Evolutionary conservation across 2,888 invertebrate species (phyloP), one percentile per base, ranked within the genome.

Genomic region (Celastrina argiolus): DNA sequence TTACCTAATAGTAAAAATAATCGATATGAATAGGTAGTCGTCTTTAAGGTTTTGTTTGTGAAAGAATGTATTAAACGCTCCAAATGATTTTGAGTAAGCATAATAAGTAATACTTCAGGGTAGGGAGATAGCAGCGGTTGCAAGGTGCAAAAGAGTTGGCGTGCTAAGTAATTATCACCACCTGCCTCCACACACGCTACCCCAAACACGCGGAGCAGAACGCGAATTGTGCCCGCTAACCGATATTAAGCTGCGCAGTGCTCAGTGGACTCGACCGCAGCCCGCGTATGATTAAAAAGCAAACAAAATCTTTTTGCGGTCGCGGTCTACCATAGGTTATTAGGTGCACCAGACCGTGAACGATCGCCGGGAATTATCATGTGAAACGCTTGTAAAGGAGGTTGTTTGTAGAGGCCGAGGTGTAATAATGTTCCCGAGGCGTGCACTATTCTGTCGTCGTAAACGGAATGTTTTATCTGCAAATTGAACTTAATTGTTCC

Each of bases 101-200:
- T 12, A 26, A 51, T 7, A 8, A 51, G 16, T 51, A 68, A 66
- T 66, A 66, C 66, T 66, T 66, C 45, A 61, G 63, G 34, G 66
- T 51, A 69, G 66, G 61, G 58, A 36, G 59, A 67, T 65, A 67
- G 77, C 74, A 66, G 77, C 74, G 74, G 75, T 74, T 78, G 87
- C 90, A 90, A 90, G 90, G 90, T 90, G 90, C 86, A 80, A 89
- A 86, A 83, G 85, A 84, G 85, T 87, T 85, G 76, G 87, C 85
- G 85, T 88, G 87, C 78, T 80, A 77, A 82, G 81, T 85, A 87
- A 87, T 89, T 87, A 82, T 81, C 75, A 81, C 83, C 90, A 89
- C 90, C 88, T 89, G 90, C 81, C 82, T 80, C 77, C 78, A 73
- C 79, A 75, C 78, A 74, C 72, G 79, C 80, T 84, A 84, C 85